Base-by-base conservation (phyloP, 2,113 vertebrate genomes). In the Barnardius zonarius region DNA sequence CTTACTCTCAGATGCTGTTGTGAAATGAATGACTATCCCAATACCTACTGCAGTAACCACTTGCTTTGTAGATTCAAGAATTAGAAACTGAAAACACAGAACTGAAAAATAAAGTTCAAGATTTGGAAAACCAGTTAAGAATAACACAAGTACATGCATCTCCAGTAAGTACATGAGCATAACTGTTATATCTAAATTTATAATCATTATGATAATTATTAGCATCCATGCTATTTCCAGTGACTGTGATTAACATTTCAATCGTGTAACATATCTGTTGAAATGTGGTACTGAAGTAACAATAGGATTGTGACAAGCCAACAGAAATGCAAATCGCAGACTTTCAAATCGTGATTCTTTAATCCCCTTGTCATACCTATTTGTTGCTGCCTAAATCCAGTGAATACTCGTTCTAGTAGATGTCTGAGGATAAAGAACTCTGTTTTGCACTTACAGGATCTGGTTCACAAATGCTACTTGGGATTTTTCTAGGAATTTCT, bases 61-160 rank as follows among this genome's bases (percentile, higher is more conserved):
- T 97, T 98, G n/a, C 93, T 96, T 97, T 97, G 63, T 97, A 99
- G 99, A 99, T 99, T 98, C 99, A 99, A 97, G 99, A 99, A 93
- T 97, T 99, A 96, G 99, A 99, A 98, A 98, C 98, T 9, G 99
- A 99, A 98, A 99, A 99, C 88, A 98, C 97, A 64, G 99, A 99
- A 90, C 97, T 99, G 77, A 99, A 99, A 98, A 98, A 98, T 67
- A 99, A 99, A 96, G 98, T 99, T n/a, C 99, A 99, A 74, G 98
- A 99, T 87, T 97, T 99, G 89, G 99, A 99, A 96, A 99, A 98
- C 68, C 99, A 99, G 91, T 96, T 99, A 97, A 99, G 98, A 98
- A 98, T 98, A 75, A 97, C 98, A 83, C 98, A 99, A 83, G 98
- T 98, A 10, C 96, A 98, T 22, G 39, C 95, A 1, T 98, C 99